These are phyloP conservation scores for Scaptodrosophila latifasciaeformis DNA, from an alignment of 2,888 invertebrate species.

Conservation along the genomic window DNA sequence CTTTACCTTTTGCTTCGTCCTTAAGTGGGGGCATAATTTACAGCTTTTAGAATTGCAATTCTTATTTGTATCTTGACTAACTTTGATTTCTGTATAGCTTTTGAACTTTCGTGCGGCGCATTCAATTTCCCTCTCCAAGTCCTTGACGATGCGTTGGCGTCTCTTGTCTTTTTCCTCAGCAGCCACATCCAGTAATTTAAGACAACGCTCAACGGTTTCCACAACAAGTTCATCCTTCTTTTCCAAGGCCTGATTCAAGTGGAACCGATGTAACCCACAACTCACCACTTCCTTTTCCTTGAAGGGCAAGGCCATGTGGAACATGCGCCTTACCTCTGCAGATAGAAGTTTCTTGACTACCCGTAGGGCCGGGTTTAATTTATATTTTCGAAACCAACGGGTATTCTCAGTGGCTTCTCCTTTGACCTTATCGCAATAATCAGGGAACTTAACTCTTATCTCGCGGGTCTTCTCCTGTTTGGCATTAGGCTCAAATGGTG, in stretches of 20 bases:
- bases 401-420: slow-evolving; percentile 3
- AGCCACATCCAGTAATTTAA: slow-evolving; percentile 12
- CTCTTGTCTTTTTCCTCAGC: background rate
- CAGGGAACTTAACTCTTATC: background rate
- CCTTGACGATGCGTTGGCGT: slow-evolving; percentile 9
- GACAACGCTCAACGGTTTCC: slow-evolving; percentile 15
- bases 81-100: slow-evolving; percentile 1
- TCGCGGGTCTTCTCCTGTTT: background rate
- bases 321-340: slow-evolving; percentile 23
- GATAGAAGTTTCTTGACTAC: slow-evolving; percentile 33
- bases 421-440: too few relatives aligned
- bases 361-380: slow-evolving; percentile 36
- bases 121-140: slow-evolving; percentile 36
- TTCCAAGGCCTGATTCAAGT: background rate
- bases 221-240: slow-evolving; percentile 12
- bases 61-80: background rate
- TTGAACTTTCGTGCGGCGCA: slow-evolving; percentile 12
- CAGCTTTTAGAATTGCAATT: slow-evolving; percentile 15
- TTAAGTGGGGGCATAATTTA: slow-evolving; percentile 22
- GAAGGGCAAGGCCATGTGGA: background rate
- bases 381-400: slow-evolving; percentile 45
- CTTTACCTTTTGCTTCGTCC: background rate
- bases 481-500: background rate
- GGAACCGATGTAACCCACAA: slow-evolving; percentile 35
- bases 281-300: background rate